A percentile compares a stretch with the other conserved stretches of the same genome.
These are phyloP conservation scores for Mastomys natalensis DNA, from an alignment of 2,113 vertebrate species.

Conservation along the genomic window DNA sequence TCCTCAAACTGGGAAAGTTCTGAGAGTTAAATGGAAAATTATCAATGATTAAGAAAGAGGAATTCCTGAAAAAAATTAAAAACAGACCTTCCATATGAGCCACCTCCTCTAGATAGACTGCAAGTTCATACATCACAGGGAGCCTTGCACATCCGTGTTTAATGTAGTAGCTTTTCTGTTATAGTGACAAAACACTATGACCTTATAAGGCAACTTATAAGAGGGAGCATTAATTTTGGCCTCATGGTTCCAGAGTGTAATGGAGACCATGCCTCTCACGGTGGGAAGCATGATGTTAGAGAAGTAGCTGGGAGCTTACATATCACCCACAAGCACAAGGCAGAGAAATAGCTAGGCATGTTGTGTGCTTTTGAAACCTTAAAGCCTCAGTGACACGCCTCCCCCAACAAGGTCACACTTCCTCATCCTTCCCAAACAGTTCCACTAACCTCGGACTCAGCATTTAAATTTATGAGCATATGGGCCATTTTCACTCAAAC, in stretches of 20 bases:
- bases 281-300: background rate
- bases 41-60: slow-evolving; percentile 11
- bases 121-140: background rate
- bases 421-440: background rate
- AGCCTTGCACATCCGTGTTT: background rate
- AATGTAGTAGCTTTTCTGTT: background rate
- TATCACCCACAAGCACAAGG: background rate
- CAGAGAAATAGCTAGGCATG: background rate
- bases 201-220: background rate
- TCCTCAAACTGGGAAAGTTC: background rate
- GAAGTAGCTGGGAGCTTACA: background rate
- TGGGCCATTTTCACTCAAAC: background rate
- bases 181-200: background rate
- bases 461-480: background rate
- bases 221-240: background rate
- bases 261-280: background rate
- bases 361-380: background rate
- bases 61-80: background rate
- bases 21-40: slow-evolving; percentile 6
- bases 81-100: background rate
- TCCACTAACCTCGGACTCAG: background rate
- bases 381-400: background rate
- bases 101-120: background rate
- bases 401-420: background rate
- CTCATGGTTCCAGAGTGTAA: background rate